Conservation (phyloP, 1,140 invertebrate species). For the Babylonia areolata region DNA sequence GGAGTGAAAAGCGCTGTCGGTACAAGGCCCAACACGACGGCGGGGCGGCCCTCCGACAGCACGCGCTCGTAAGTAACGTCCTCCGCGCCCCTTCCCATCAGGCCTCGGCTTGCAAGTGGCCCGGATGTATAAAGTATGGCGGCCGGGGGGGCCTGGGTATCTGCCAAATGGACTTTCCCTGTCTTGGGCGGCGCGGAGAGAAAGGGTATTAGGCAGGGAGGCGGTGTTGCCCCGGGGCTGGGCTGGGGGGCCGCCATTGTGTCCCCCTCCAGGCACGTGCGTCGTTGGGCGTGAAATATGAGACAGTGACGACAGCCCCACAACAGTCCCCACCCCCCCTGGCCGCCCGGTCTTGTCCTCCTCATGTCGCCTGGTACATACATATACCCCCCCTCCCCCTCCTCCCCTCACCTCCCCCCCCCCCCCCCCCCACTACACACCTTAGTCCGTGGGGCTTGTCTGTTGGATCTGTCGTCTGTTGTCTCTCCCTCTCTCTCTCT, state of each 20-base stretch:
- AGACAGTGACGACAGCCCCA: background rate
- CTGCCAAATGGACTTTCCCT: conserved; percentile 33
- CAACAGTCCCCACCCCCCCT: no score
- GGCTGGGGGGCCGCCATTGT: background rate
- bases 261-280: conserved; percentile 1
- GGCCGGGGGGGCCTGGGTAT: background rate
- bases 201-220: background rate
- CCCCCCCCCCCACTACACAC: no score
- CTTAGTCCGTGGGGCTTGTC: no score
- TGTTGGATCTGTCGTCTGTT: background rate
- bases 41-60: background rate
- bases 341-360: background rate
- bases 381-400: no score
- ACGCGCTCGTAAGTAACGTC: conserved; percentile 10
- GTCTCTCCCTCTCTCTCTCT: background rate
- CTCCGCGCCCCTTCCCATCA: background rate
- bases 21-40: background rate
- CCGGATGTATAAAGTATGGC: background rate
- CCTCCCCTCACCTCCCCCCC: no score
- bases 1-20: conserved; percentile 33
- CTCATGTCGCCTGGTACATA: no score
- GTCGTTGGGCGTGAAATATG: conserved; percentile 21
- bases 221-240: no score
- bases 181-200: background rate
- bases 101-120: background rate